phyloP scores from a whole-genome alignment of 2,888 invertebrate genomes.

The Steinernema carpocapsae region DNA sequence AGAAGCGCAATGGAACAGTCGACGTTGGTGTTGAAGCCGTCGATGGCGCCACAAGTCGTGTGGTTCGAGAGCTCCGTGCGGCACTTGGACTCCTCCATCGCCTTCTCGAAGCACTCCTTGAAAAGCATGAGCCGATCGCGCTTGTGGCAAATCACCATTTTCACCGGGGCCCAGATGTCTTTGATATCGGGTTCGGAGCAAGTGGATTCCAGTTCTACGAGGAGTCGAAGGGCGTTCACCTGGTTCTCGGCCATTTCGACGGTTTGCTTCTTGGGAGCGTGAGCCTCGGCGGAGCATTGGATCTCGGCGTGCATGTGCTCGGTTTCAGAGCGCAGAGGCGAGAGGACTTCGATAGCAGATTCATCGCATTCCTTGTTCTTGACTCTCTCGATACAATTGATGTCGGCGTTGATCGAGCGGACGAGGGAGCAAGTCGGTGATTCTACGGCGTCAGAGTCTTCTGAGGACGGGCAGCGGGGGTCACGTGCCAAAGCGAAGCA shows the following conservation, averaged over 20 bases:
- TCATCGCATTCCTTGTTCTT: conserved; percentile 45
- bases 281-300: conserved; percentile 41
- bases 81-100: conserved; percentile 29
- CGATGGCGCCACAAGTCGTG: conserved; percentile 54
- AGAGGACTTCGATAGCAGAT: conserved; percentile 57
- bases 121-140: conserved; percentile 54
- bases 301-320: conserved; percentile 56
- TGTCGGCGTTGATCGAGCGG: conserved; percentile 46
- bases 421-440: conserved; percentile 48
- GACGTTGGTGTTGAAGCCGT: conserved; percentile 60
- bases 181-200: conserved; percentile 15
- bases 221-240: conserved; percentile 49
- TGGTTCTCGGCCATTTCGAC: conserved; percentile 1
- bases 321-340: conserved; percentile 60
- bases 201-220: conserved; percentile 40
- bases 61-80: conserved; percentile 35
- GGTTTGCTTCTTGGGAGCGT: conserved; percentile 3
- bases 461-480: conserved; percentile 46
- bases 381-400: conserved; percentile 48
- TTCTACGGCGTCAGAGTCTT: conserved; percentile 14
- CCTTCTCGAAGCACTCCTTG: conserved; percentile 56
- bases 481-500: conserved; percentile 53
- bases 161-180: conserved; percentile 41
- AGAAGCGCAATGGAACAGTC: conserved; percentile 62
- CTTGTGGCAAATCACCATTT: conserved; percentile 50